Evolutionary conservation across 2,888 invertebrate genomes (phyloP).

Genomic region (Drosophila paucipuncta): DNA sequence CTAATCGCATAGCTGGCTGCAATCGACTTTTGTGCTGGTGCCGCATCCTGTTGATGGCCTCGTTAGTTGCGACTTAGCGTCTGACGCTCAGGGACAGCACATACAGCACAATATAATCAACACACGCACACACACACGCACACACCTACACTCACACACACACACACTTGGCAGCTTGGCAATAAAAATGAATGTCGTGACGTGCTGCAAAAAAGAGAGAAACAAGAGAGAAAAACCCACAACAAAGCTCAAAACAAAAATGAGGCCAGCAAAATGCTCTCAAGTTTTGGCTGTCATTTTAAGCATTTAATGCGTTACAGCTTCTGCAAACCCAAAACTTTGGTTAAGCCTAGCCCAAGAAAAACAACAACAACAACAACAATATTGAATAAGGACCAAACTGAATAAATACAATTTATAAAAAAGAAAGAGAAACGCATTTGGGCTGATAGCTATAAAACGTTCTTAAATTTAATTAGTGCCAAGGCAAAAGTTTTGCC

Average conservation of each 20-base stretch:
- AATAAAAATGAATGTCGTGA: slow-evolving; percentile 74
- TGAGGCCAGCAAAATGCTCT: slow-evolving; percentile 61
- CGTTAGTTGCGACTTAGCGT: slow-evolving; percentile 76
- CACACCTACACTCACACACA: slow-evolving; percentile 18
- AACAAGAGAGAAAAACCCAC: slow-evolving; percentile 23
- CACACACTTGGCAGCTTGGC: slow-evolving; percentile 41
- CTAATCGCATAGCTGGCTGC: slow-evolving; percentile 75
- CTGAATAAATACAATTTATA: slow-evolving; percentile 17
- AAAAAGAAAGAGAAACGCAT: slow-evolving; percentile 12
- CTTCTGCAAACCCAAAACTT: slow-evolving; percentile 23
- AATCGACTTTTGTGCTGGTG: slow-evolving; percentile 75
- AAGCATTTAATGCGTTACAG: slow-evolving; percentile 58
- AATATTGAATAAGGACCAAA: slow-evolving; percentile 25
- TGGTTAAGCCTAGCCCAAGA: slow-evolving; percentile 6
- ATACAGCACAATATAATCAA: slow-evolving; percentile 70
- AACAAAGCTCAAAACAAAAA: slow-evolving; percentile 26
- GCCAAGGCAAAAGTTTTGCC: slow-evolving; percentile 29
- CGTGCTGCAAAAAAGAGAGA: slow-evolving; percentile 38
- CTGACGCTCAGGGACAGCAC: slow-evolving; percentile 46
- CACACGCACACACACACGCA: slow-evolving; percentile 30
- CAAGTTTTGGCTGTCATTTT: slow-evolving; percentile 59
- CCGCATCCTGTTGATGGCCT: slow-evolving; percentile 78
- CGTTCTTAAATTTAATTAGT: slow-evolving; percentile 72
- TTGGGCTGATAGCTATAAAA: slow-evolving; percentile 29
- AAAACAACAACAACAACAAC: slow-evolving; percentile 10